A percentile compares a stretch with the other conserved stretches of the same genome.
phyloP scores from a whole-genome alignment of 2,888 invertebrate species.

The Parapristionchus giblindavisi region DNA sequence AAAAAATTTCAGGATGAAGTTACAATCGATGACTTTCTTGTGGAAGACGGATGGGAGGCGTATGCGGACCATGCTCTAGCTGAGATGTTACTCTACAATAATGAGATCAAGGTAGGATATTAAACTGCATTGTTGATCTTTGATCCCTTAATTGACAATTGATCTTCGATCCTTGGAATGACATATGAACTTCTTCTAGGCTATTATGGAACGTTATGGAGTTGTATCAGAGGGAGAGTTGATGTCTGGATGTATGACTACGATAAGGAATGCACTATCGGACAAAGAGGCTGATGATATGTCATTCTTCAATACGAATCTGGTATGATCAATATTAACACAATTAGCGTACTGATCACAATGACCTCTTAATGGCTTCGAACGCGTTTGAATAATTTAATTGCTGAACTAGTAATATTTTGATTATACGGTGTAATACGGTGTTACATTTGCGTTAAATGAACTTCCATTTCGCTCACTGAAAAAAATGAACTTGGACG shows the following conservation, averaged over 20 bases:
- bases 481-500: not conserved
- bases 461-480: no score
- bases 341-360: no score
- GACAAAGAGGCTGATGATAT: constrained; percentile 68
- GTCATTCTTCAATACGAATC: constrained; percentile 63
- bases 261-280: constrained; percentile 59
- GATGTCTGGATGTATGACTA: constrained; percentile 58
- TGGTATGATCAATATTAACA: constrained; percentile 66
- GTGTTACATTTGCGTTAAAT: no score
- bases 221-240: constrained; percentile 64
- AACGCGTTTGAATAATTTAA: not conserved
- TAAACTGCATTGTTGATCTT: no score
- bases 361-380: not conserved
- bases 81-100: constrained; percentile 47
- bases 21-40: constrained; percentile 49
- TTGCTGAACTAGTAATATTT: no score
- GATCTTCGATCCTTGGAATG: not conserved
- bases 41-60: constrained; percentile 49
- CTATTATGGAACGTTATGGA: constrained; percentile 61
- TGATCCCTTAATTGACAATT: no score
- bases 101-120: constrained; percentile 44
- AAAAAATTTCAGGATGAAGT: constrained; percentile 13
- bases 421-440: no score
- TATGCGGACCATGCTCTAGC: constrained; percentile 42
- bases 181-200: constrained; percentile 36